These are phyloP conservation scores for Geotria australis DNA, from an alignment of 2,797 vertebrate genomes.

Conservation along the genomic window DNA sequence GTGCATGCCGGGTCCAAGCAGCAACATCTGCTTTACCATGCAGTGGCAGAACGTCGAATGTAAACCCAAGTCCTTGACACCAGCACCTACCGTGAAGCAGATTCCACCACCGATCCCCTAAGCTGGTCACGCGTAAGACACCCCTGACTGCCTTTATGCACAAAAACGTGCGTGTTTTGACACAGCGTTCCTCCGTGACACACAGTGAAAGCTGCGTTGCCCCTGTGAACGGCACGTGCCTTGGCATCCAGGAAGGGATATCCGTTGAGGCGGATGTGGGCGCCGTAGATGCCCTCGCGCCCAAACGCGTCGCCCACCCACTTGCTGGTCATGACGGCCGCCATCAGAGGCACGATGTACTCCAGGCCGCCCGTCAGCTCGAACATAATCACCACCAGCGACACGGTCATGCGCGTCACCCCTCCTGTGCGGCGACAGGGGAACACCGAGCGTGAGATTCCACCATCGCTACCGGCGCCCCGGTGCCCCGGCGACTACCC, in stretches of 20 bases:
- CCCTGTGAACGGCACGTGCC: conserved; percentile 43
- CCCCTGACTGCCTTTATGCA: too few relatives aligned
- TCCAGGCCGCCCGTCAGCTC: conserved; percentile 86
- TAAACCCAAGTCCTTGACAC: too few relatives aligned
- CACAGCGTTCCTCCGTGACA: too few relatives aligned
- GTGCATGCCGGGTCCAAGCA: too few relatives aligned
- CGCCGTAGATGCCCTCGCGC: conserved; percentile 85
- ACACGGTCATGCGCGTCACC: conserved; percentile 95
- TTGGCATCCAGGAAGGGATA: conserved; percentile 95
- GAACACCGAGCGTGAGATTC: neutral
- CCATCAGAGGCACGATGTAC: conserved; percentile 97
- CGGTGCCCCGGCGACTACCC: too few relatives aligned
- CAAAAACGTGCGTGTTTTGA: too few relatives aligned
- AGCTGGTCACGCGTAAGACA: too few relatives aligned
- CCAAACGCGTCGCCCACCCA: conserved; percentile 98
- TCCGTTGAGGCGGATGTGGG: conserved; percentile 84
- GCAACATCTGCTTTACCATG: too few relatives aligned
- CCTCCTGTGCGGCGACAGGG: conserved; percentile 23
- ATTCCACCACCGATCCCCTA: too few relatives aligned
- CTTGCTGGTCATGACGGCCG: conserved; percentile 97
- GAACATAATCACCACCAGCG: conserved; percentile 87
- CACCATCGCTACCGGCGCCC: too few relatives aligned
- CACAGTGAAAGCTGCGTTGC: neutral
- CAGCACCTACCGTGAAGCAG: too few relatives aligned
- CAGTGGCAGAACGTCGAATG: too few relatives aligned